A percentile compares a stretch with the other conserved stretches of the same genome.
Evolutionary conservation across 2,888 invertebrate species (phyloP).

Genomic region (Melanophora roralis): DNA sequence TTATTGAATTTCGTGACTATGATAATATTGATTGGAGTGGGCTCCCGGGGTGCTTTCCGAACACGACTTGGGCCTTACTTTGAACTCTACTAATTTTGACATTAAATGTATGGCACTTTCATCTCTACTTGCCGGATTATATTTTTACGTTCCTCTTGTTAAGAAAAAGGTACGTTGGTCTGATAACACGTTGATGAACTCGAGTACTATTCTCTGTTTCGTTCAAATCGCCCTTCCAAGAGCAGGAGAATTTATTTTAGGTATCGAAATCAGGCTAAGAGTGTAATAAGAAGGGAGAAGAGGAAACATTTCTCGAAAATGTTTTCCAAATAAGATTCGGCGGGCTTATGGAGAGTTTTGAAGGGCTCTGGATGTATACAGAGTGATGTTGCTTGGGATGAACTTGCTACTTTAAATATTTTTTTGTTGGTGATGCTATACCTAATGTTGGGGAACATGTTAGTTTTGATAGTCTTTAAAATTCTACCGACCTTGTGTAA

Average conservation of each 20-base stretch:
- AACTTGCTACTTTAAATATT: neutral
- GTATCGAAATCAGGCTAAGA: neutral
- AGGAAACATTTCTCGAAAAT: neutral
- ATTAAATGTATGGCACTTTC: neutral
- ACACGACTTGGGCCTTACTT: neutral
- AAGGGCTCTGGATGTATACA: neutral
- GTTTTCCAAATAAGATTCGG: neutral
- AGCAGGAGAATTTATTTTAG: slow-evolving; percentile 10
- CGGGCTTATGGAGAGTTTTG: neutral
- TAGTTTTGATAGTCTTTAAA: neutral
- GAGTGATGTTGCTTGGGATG: neutral
- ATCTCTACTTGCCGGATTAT: neutral
- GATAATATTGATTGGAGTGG: neutral
- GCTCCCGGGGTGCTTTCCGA: neutral
- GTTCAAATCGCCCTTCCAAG: neutral
- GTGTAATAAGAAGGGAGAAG: neutral
- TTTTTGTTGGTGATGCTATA: neutral
- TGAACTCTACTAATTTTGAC: neutral
- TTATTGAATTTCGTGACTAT: neutral
- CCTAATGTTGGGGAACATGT: too few relatives aligned
- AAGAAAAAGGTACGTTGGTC: neutral
- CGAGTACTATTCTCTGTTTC: neutral
- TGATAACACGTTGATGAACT: neutral
- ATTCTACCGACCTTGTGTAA: neutral
- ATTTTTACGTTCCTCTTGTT: neutral